Base-by-base conservation (phyloP, 2,113 vertebrate species). In the Collichthys lucidus region DNA sequence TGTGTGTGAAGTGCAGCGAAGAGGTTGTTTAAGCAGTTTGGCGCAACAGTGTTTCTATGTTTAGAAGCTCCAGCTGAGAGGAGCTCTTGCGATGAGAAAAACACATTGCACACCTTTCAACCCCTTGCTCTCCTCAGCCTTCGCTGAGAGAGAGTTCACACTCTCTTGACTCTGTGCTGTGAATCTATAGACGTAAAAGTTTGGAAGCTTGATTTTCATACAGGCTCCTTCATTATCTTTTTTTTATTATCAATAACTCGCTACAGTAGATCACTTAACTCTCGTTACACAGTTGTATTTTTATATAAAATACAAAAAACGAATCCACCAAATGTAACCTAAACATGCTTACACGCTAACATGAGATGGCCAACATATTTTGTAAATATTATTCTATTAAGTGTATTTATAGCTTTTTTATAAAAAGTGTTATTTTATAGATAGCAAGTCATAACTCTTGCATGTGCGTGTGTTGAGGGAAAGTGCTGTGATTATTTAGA, bases 21-120 rank as follows among this genome's bases (percentile, higher is more conserved):
- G 83, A 77, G 77, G 47, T 53, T 40, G 74, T 78, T 61, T 31
- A 53, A 87, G 70, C 72, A 2, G 86, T 56, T 56, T 84, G 55
- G 74, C 88, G 73, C 75, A 77, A 79, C 78, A 64, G 76, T 20
- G 72, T 73, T 52, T 80, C 47, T 56, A 44, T 85, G 86, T 89
- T 90, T 80, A 52, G 85, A 83, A 19, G 50, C 50, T 85, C 63
- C 80, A 46, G 84, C 74, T 66, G 80, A 85, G 85, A 77, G n/a
- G 26, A 77, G 42, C 42, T 29, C 44, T 10, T 8, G 26, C 24
- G n/a, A 86, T 68, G 83, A 82, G 24, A 76, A 87, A 89, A 90
- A 88, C 87, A 88, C 68, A 83, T 77, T 79, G 76, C 31, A 55
- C 68, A 70, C 68, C 77, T 85, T 63, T 75, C 40, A 67, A 24